Conservation (phyloP, 2,888 invertebrate genomes). For the Agrochola litura region DNA sequence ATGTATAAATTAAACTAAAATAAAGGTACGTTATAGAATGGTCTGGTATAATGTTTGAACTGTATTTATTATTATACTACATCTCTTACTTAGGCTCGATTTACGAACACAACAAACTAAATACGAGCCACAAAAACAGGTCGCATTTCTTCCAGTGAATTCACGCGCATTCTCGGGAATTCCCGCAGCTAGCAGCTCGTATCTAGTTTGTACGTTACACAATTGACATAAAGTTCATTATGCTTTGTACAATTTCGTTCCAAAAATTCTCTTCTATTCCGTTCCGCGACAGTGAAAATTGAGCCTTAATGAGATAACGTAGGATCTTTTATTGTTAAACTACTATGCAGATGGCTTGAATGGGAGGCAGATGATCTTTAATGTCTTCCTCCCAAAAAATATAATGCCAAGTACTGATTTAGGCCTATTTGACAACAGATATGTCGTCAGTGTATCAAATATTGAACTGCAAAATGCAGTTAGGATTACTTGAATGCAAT, state of each 20-base stretch:
- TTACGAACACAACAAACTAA: too few relatives aligned
- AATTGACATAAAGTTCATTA: too few relatives aligned
- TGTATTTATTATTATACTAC: slow-evolving; percentile 60
- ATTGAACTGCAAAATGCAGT: background rate
- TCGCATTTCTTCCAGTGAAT: too few relatives aligned
- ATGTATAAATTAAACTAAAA: slow-evolving; percentile 64
- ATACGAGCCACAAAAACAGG: too few relatives aligned
- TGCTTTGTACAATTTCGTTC: too few relatives aligned
- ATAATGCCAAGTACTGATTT: background rate
- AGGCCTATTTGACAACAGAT: background rate
- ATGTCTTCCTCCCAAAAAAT: background rate
- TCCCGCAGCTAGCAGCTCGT: too few relatives aligned
- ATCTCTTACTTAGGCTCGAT: slow-evolving; percentile 7
- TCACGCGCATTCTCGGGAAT: too few relatives aligned
- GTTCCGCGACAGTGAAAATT: too few relatives aligned
- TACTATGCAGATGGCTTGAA: background rate
- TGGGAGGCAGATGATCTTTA: background rate
- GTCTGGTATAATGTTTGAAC: slow-evolving; percentile 80
- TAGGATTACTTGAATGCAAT: background rate
- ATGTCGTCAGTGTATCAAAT: background rate
- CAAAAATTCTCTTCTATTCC: too few relatives aligned
- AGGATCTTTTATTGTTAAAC: background rate
- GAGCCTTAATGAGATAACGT: background rate
- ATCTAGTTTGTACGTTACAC: too few relatives aligned
- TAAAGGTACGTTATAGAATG: slow-evolving; percentile 86